Base-by-base conservation (phyloP, 2,888 invertebrate species). In the Epistrophe grossulariae region DNA sequence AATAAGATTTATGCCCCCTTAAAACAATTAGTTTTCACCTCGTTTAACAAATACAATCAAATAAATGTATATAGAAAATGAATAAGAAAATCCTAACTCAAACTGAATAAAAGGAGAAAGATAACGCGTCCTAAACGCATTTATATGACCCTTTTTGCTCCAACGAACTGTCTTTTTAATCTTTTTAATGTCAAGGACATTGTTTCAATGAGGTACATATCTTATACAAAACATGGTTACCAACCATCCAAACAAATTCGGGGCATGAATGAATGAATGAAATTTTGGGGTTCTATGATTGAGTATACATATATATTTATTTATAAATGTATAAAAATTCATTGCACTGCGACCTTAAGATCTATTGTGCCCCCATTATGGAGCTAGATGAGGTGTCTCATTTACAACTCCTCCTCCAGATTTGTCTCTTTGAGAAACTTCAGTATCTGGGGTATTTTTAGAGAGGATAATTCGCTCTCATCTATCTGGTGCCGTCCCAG, bases 101-200 rank as follows among this genome's bases (percentile, higher is more conserved):
- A 59, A 35, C 17, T 35, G 35, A 35, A 59, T 59, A 17, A n/a
- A n/a, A 38, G 35, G 35, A 38, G 6, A 59, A 28, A 17, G 59
- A 57, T 31, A 59, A 59, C 35, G 35, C 35, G 11, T 11, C 35
- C 17, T n/a, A 35, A n/a, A 59, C 17, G 17, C 59, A 38, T 59
- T 59, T 59, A 13, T 59, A 13, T 59, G 59, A 38, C 11, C 59
- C 59, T 38, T 59, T 59, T 59, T 55, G 28, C 15, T 55, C 15
- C 28, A 35, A 35, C 35, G 59, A 59, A 35, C 35, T 38, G 59
- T 17, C 35, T 59, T 35, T 43, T 11, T 40, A 3, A n/a, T n/a
- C 11, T 40, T 3, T 31, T 17, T 17, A 17, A 59, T 35, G 35
- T 17, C 35, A 59, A 59, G 59, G 59, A 59, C 11, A 17, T 17